Conservation (phyloP, 2,888 invertebrate species). For the Drosophila mayaguana region DNA sequence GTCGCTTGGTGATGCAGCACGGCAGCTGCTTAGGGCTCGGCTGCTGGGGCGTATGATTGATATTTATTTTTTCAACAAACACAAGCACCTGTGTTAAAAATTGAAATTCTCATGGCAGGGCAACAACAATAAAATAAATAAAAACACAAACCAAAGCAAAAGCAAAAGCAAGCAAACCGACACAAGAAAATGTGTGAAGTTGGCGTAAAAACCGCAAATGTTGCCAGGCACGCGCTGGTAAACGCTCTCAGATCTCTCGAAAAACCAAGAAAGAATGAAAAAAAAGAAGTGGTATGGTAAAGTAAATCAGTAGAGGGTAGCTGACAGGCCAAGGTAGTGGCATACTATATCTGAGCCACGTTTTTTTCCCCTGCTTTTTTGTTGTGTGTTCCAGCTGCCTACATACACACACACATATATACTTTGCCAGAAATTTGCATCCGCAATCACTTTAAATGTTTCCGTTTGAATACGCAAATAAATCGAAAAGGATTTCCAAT, state of each 20-base stretch:
- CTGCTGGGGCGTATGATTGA: constrained; percentile 74
- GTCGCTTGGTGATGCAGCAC: not conserved
- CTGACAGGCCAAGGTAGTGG: constrained; percentile 3
- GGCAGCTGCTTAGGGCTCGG: constrained; percentile 28
- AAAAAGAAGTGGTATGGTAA: constrained; percentile 14
- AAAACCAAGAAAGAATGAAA: constrained; percentile 32
- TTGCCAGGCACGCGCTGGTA: constrained; percentile 75
- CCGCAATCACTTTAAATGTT: constrained; percentile 82
- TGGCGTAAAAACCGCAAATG: constrained; percentile 79
- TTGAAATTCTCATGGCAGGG: constrained; percentile 74
- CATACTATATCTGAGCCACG: constrained; percentile 47
- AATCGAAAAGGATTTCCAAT: constrained; percentile 81
- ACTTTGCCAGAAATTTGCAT: constrained; percentile 69
- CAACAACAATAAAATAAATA: constrained; percentile 48
- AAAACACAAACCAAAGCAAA: constrained; percentile 33
- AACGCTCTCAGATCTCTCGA: constrained; percentile 65
- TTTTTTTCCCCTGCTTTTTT: constrained; percentile 7
- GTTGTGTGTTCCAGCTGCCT: constrained; percentile 37
- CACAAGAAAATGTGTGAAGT: constrained; percentile 77
- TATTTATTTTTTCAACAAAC: constrained; percentile 78
- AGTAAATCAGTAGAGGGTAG: constrained; percentile 12
- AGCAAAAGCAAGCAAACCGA: constrained; percentile 49
- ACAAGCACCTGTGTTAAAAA: constrained; percentile 74
- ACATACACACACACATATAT: constrained; percentile 25
- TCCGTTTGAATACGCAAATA: constrained; percentile 82